phyloP scores from a whole-genome alignment of 2,113 vertebrate genomes.

The Aviceda subcristata region DNA sequence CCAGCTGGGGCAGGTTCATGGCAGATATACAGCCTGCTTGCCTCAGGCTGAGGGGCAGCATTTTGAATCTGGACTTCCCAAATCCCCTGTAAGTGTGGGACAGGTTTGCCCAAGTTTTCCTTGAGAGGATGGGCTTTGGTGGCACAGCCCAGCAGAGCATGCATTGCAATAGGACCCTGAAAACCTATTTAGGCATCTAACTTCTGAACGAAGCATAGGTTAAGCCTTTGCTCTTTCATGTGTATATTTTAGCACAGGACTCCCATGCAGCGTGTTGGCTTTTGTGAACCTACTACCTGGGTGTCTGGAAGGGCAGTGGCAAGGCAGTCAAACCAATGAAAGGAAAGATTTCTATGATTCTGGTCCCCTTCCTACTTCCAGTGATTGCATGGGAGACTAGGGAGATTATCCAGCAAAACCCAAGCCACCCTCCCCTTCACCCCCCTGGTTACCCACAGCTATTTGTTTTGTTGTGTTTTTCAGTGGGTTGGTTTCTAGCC shows the following conservation, averaged over 20 bases:
- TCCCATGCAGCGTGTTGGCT: neutral
- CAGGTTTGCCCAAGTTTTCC: neutral
- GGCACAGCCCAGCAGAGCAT: neutral
- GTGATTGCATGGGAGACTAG: neutral
- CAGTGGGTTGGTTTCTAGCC: neutral
- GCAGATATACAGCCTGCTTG: neutral
- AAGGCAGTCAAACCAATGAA: neutral
- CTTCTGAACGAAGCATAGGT: neutral
- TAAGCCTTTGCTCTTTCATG: neutral
- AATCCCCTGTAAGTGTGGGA: neutral
- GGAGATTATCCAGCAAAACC: neutral
- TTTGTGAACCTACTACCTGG: neutral
- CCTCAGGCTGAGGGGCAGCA: neutral
- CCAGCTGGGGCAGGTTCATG: neutral
- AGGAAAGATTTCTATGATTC: neutral
- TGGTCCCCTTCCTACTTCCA: neutral
- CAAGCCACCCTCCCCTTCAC: neutral
- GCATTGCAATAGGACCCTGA: fast-evolving
- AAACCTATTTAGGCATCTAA: neutral
- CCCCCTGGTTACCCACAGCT: neutral
- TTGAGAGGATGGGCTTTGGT: neutral
- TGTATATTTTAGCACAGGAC: neutral
- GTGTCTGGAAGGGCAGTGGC: neutral
- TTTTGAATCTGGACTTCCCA: neutral
- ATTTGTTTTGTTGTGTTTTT: conserved; percentile 39